These are phyloP conservation scores for Philaethria dido DNA, from an alignment of 2,888 invertebrate species.

Conservation along the genomic window DNA sequence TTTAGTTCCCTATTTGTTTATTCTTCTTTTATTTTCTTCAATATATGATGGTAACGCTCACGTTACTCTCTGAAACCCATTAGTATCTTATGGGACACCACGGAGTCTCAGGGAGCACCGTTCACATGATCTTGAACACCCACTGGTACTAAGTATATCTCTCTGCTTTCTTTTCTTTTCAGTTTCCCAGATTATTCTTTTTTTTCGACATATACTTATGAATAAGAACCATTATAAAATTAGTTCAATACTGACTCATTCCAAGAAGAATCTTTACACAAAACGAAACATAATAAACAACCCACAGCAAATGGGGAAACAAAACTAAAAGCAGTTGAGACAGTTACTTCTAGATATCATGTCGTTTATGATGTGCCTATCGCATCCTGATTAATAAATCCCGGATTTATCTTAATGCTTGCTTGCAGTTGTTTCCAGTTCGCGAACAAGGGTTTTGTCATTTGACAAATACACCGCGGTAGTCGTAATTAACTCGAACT, in stretches of 20 bases:
- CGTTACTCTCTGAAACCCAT: too few relatives aligned
- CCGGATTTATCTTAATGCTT: conserved; percentile 35
- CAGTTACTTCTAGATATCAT: conserved; percentile 11
- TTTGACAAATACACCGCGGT: conserved; percentile 36
- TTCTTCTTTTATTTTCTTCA: too few relatives aligned
- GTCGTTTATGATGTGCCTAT: conserved; percentile 27
- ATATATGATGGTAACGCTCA: too few relatives aligned
- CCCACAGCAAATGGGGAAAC: not conserved
- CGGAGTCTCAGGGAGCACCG: too few relatives aligned
- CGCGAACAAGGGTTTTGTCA: conserved; percentile 30
- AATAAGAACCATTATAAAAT: too few relatives aligned
- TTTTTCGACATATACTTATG: too few relatives aligned
- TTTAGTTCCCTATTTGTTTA: too few relatives aligned
- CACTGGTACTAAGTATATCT: too few relatives aligned
- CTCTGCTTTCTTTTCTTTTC: too few relatives aligned
- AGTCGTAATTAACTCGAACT: conserved; percentile 39
- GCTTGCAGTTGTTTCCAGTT: conserved; percentile 32
- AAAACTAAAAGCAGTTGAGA: not conserved
- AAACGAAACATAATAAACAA: not conserved
- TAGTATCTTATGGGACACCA: too few relatives aligned
- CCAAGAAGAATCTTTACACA: not conserved
- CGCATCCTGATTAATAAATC: conserved; percentile 42
- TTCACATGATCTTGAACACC: too few relatives aligned
- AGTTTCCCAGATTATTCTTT: too few relatives aligned
- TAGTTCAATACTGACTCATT: not conserved